phyloP scores from a whole-genome alignment of 2,113 vertebrate species.

The Calonectris borealis region DNA sequence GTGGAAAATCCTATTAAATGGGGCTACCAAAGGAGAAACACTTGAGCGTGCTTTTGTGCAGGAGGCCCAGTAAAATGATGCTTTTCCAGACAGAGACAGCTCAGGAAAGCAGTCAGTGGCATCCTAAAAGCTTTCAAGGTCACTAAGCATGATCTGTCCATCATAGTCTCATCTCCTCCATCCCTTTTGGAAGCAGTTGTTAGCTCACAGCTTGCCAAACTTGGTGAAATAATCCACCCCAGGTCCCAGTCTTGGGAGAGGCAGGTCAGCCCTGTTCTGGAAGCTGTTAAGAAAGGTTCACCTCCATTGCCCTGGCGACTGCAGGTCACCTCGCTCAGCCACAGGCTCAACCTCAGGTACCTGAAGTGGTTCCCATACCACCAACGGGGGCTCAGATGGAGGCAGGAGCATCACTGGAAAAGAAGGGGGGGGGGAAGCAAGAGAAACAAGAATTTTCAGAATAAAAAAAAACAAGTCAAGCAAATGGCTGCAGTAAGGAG shows the following conservation, averaged over 20 bases:
- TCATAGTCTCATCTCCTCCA: background rate
- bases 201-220: background rate
- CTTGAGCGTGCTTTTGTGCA: accelerated
- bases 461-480: background rate
- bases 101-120: accelerated
- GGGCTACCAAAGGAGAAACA: background rate
- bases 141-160: background rate
- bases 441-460: background rate
- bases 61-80: background rate
- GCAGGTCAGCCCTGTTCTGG: background rate
- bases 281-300: background rate
- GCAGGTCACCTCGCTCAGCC: accelerated
- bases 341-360: background rate
- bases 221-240: background rate
- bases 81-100: background rate
- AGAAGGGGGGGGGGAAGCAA: background rate
- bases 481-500: background rate
- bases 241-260: background rate
- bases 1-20: background rate
- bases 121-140: background rate
- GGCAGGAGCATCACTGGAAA: no score
- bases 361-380: background rate
- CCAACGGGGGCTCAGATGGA: accelerated
- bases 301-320: accelerated
- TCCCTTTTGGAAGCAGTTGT: background rate